Conservation (phyloP, 2,888 invertebrate genomes). For the Coenonympha glycerion region DNA sequence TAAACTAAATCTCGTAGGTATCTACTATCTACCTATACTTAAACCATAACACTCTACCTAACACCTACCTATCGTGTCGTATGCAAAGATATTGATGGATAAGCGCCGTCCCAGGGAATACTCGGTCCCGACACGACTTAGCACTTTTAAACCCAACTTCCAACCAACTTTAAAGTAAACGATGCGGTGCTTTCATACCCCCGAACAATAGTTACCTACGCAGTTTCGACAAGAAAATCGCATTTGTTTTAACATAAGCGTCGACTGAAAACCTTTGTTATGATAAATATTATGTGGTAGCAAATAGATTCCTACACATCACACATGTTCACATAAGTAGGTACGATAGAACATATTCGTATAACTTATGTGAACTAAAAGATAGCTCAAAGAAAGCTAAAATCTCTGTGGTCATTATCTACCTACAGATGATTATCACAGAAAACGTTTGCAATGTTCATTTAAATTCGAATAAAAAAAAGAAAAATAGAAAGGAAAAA, state of each 20-base stretch:
- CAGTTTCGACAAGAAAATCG: slow-evolving; percentile 27
- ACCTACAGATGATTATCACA: no score
- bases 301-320: no score
- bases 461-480: no score
- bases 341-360: no score
- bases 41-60: not conserved
- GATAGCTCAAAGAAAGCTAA: no score
- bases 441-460: no score
- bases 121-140: slow-evolving; percentile 70
- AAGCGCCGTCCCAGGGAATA: slow-evolving; percentile 65
- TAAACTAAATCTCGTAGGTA: no score
- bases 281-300: no score
- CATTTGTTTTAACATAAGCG: slow-evolving; percentile 19
- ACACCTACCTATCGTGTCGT: slow-evolving; percentile 30
- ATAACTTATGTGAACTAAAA: no score
- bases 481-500: no score
- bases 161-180: slow-evolving; percentile 51
- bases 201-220: slow-evolving; percentile 26
- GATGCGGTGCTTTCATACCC: slow-evolving; percentile 28
- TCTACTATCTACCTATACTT: not conserved
- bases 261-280: not conserved
- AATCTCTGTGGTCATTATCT: no score
- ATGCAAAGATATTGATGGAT: slow-evolving; percentile 77
- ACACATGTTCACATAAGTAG: no score
- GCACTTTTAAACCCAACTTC: slow-evolving; percentile 66